Conservation (phyloP, 2,113 vertebrate genomes). For the Pseudonaja textilis region DNA sequence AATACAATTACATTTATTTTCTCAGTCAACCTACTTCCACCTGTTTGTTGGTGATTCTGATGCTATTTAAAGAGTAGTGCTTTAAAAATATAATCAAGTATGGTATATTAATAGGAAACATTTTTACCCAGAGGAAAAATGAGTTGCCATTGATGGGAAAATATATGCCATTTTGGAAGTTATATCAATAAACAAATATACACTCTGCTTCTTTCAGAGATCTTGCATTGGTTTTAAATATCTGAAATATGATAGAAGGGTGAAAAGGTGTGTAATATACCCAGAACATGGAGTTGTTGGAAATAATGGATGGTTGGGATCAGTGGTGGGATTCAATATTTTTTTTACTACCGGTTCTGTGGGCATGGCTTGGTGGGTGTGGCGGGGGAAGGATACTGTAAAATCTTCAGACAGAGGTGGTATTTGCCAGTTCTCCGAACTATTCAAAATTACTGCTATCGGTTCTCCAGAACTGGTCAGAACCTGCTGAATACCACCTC, state of each 20-base stretch:
- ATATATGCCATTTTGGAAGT: conserved; percentile 42
- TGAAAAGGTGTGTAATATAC: not conserved
- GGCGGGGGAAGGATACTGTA: too few relatives aligned
- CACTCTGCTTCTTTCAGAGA: conserved; percentile 28
- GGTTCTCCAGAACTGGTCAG: too few relatives aligned
- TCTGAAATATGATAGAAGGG: conserved; percentile 18
- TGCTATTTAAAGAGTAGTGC: conserved; percentile 50
- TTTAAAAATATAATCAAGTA: conserved; percentile 50
- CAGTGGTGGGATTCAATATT: too few relatives aligned
- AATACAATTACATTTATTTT: conserved; percentile 44
- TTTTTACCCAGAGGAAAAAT: conserved; percentile 46
- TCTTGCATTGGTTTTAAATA: conserved; percentile 16
- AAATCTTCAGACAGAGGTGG: too few relatives aligned
- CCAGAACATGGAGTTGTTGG: not conserved
- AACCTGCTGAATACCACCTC: too few relatives aligned
- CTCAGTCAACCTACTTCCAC: conserved; percentile 40
- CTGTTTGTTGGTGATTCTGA: conserved; percentile 46
- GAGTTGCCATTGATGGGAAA: conserved; percentile 55
- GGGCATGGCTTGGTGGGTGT: too few relatives aligned
- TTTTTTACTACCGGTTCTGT: too few relatives aligned
- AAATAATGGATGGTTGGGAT: not conserved
- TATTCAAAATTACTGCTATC: too few relatives aligned
- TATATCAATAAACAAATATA: not conserved
- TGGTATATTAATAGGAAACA: conserved; percentile 39
- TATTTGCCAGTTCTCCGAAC: too few relatives aligned